These are phyloP conservation scores for Struthidea cinerea DNA, from an alignment of 2,113 vertebrate genomes.

Conservation along the genomic window DNA sequence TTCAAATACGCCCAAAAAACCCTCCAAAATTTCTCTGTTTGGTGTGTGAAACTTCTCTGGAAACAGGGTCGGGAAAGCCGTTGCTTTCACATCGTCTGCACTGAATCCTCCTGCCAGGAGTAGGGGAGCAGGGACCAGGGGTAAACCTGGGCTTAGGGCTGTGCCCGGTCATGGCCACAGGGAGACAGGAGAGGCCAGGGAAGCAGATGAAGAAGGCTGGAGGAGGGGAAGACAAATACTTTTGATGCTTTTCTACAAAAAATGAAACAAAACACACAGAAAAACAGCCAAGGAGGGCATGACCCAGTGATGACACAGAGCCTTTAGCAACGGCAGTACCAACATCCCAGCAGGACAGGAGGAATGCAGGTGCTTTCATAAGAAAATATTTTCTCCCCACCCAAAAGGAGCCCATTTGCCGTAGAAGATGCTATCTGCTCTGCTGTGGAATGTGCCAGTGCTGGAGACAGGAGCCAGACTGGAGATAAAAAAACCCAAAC, in stretches of 20 bases:
- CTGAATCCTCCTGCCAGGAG: neutral
- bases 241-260: neutral
- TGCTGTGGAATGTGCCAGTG: neutral
- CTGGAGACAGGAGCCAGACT: neutral
- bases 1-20: rapidly evolving
- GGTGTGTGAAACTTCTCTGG: neutral
- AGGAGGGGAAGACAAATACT: neutral
- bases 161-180: rapidly evolving
- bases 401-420: neutral
- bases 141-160: too few species aligned
- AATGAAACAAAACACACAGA: neutral
- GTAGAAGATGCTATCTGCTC: neutral
- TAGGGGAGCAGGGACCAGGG: neutral
- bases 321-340: neutral
- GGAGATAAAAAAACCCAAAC: rapidly evolving
- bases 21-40: rapidly evolving
- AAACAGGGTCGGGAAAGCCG: rapidly evolving
- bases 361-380: neutral
- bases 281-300: neutral
- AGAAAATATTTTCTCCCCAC: slow-evolving; percentile 5
- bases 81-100: neutral
- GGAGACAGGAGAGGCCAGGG: neutral
- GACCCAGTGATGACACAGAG: neutral
- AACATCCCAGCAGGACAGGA: neutral
- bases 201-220: neutral